phyloP scores from a whole-genome alignment of 2,113 vertebrate species.

The Puffinus mauretanicus region DNA sequence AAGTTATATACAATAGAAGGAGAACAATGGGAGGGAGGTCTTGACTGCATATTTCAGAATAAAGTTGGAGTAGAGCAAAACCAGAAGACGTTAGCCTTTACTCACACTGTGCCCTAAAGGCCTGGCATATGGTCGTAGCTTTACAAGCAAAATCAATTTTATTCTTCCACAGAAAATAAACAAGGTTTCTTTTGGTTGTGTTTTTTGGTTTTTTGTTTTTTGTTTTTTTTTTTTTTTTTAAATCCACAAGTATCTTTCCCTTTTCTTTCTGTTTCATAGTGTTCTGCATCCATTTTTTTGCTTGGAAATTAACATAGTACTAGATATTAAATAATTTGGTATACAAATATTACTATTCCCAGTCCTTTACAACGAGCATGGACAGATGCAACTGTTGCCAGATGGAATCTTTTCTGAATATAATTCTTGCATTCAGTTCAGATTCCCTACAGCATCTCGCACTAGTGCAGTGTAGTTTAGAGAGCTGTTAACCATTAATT shows the following conservation, averaged over 20 bases:
- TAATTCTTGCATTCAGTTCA: neutral
- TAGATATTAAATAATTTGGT: neutral
- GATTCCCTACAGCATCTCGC: neutral
- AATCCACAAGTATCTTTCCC: neutral
- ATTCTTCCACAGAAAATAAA: slow-evolving; percentile 43
- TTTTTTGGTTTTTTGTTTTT: neutral
- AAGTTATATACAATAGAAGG: neutral
- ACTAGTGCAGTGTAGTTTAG: neutral
- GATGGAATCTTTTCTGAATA: neutral
- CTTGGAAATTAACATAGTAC: neutral
- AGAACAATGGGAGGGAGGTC: slow-evolving; percentile 36
- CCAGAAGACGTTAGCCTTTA: slow-evolving; percentile 28
- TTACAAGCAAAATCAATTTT: slow-evolving; percentile 36
- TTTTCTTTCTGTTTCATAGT: neutral
- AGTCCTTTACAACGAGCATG: neutral
- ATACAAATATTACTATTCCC: neutral
- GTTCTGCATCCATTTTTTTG: neutral
- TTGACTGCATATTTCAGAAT: slow-evolving; percentile 29
- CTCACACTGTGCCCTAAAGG: slow-evolving; percentile 34
- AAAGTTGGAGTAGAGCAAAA: slow-evolving; percentile 28
- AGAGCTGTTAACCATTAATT: slow-evolving; percentile 26
- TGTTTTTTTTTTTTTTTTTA: neutral
- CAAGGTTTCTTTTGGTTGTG: neutral
- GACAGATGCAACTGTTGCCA: slow-evolving; percentile 1
- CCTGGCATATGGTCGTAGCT: slow-evolving; percentile 3